phyloP scores from a whole-genome alignment of 2,113 vertebrate species.

The Plestiodon gilberti region DNA sequence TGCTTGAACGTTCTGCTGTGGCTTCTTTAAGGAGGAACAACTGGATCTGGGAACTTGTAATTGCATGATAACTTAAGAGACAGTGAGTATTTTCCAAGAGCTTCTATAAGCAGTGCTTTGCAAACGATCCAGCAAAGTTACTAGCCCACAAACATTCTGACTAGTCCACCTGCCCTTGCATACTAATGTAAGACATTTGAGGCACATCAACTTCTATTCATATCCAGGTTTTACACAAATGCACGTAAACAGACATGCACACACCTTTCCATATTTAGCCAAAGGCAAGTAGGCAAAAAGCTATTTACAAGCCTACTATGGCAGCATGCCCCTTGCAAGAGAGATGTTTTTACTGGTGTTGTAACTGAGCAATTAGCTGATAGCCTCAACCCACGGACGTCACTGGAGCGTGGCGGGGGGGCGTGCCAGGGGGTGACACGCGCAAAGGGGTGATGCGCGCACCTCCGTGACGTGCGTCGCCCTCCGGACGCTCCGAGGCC shows the following conservation, averaged over 20 bases:
- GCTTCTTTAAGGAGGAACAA: background rate
- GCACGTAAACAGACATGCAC: background rate
- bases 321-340: background rate
- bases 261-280: too few relatives aligned
- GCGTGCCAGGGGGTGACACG: too few relatives aligned
- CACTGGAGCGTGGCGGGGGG: too few relatives aligned
- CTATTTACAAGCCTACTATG: background rate
- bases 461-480: too few relatives aligned
- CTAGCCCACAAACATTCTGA: background rate
- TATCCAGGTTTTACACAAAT: background rate
- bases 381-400: too few relatives aligned
- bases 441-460: too few relatives aligned
- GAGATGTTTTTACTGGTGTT: background rate
- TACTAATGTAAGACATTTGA: background rate
- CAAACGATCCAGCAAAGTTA: background rate
- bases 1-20: accelerated
- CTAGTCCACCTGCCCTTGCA: background rate
- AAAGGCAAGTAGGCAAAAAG: background rate
- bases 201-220: background rate
- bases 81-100: background rate
- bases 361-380: background rate
- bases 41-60: background rate
- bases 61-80: background rate
- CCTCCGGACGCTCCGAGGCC: too few relatives aligned
- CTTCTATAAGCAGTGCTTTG: background rate